Conservation (phyloP, 2,113 vertebrate species). For the Caracal caracal region DNA sequence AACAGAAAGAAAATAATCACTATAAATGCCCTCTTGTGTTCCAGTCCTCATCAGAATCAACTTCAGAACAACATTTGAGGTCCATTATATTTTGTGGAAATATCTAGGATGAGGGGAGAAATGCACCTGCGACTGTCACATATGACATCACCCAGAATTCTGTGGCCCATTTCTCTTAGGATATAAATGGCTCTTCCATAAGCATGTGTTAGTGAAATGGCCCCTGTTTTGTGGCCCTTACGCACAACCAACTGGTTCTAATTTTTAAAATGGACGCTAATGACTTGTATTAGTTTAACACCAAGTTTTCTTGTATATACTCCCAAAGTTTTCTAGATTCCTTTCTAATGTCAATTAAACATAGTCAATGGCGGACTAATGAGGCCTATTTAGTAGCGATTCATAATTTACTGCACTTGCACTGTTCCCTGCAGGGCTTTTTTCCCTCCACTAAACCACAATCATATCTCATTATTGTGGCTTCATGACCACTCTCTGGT, state of each 20-base stretch:
- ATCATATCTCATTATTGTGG: conserved; percentile 65
- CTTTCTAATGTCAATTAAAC: conserved; percentile 38
- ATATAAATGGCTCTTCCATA: not conserved
- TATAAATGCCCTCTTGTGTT: not conserved
- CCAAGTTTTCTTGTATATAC: not conserved
- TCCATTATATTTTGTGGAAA: not conserved
- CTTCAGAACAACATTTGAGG: not conserved
- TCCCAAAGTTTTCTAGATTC: conserved; percentile 29
- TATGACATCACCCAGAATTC: not conserved
- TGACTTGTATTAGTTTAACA: not conserved
- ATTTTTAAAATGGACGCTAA: not conserved
- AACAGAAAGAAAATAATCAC: conserved; percentile 52
- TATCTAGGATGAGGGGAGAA: conserved; percentile 40
- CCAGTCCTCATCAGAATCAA: not conserved
- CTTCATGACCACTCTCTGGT: conserved; percentile 61
- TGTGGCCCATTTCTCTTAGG: not conserved
- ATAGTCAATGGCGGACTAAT: conserved; percentile 58
- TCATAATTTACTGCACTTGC: conserved; percentile 57
- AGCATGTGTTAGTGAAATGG: conserved; percentile 12
- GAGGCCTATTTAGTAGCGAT: conserved; percentile 61
- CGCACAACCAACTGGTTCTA: not conserved
- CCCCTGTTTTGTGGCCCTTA: not conserved
- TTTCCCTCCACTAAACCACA: conserved; percentile 59
- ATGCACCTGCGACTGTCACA: not conserved
- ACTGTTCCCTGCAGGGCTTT: conserved; percentile 51